A percentile compares a stretch with the other conserved stretches of the same genome.
These are phyloP conservation scores for Euwallacea fornicatus DNA, from an alignment of 1,140 invertebrate genomes.

Conservation along the genomic window DNA sequence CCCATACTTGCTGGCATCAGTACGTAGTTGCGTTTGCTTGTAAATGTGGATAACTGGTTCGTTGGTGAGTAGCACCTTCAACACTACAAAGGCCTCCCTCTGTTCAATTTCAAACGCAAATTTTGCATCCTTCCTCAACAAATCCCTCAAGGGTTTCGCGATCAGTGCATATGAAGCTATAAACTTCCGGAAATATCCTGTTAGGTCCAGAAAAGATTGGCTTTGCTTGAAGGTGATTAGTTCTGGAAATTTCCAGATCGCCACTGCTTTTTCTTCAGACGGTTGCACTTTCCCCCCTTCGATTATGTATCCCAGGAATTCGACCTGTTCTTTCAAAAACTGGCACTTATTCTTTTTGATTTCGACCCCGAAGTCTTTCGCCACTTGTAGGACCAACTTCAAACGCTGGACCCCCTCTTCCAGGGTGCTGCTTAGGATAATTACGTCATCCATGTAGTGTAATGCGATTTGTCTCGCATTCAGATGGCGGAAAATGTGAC, in stretches of 20 bases:
- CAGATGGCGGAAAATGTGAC: constrained; percentile 43
- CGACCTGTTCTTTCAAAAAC: constrained; percentile 32
- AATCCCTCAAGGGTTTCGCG: constrained; percentile 44
- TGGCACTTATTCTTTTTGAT: constrained; percentile 51
- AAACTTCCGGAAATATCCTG: constrained; percentile 50
- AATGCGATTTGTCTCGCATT: constrained; percentile 41
- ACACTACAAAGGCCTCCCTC: constrained; percentile 37
- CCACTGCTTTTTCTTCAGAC: constrained; percentile 47
- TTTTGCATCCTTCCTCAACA: constrained; percentile 32
- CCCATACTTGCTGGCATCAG: constrained; percentile 3
- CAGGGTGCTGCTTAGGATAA: constrained; percentile 37
- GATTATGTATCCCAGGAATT: constrained; percentile 35
- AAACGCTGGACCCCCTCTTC: constrained; percentile 36
- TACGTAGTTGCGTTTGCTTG: constrained; percentile 31
- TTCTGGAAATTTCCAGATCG: constrained; percentile 45
- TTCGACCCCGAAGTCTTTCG: constrained; percentile 48
- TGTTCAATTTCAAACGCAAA: constrained; percentile 17
- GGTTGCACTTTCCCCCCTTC: constrained; percentile 38
- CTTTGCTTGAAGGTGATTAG: constrained; percentile 46
- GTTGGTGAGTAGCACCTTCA: constrained; percentile 31
- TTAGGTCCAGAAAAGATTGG: constrained; percentile 47
- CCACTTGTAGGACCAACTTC: constrained; percentile 37
- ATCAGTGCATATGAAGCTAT: constrained; percentile 36
- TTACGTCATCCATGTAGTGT: constrained; percentile 41
- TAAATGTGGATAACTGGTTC: constrained; percentile 52